Conservation (phyloP, 2,888 invertebrate genomes). For the Penaeus monodon region DNA sequence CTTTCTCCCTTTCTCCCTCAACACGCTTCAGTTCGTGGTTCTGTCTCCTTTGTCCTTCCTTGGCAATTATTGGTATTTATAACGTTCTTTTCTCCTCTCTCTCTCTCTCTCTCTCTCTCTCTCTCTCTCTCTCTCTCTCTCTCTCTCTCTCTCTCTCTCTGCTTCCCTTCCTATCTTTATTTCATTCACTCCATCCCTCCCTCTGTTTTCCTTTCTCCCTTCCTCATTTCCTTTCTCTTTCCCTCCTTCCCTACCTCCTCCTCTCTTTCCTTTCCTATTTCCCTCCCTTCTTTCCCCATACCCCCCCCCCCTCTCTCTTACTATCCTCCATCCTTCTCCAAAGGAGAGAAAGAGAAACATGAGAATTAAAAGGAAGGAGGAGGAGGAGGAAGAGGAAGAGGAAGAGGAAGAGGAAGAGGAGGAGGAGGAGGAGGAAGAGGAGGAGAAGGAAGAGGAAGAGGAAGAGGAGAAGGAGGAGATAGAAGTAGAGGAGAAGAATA, state of each 20-base stretch:
- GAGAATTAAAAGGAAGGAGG: not conserved
- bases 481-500: not conserved
- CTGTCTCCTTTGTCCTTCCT: not conserved
- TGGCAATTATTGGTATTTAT: too few species aligned
- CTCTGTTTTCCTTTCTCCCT: not conserved
- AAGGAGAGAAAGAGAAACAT: not conserved
- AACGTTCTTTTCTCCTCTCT: not conserved
- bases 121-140: too few species aligned
- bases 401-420: not conserved
- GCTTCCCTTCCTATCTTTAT: too few species aligned
- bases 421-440: not conserved
- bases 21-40: too few species aligned
- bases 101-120: constrained; percentile 1
- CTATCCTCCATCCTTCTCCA: not conserved
- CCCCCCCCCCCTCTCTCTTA: not conserved
- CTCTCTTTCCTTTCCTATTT: not conserved
- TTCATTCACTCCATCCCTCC: too few species aligned
- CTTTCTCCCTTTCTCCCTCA: too few species aligned
- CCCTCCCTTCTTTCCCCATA: not conserved
- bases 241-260: too few species aligned
- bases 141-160: too few species aligned
- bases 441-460: not conserved
- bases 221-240: not conserved
- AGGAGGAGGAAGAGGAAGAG: not conserved
- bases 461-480: not conserved